Base-by-base conservation (phyloP, 2,888 invertebrate species). In the Toxonevra muliebris region DNA sequence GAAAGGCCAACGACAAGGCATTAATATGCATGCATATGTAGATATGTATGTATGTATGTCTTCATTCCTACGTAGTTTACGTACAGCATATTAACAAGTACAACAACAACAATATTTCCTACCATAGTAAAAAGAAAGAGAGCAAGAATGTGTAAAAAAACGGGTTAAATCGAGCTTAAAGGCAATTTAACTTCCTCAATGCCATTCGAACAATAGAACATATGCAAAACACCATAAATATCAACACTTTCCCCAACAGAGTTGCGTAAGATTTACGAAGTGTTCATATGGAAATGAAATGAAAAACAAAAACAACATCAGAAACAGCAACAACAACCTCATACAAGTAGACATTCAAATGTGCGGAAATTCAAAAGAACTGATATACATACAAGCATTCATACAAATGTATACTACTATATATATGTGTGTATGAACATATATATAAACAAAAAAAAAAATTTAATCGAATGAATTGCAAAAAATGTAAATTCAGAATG, bases 151-250 rank as follows among this genome's bases (percentile, higher is more conserved):
- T 30, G 30, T 30, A 30, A 30, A 30, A n/a, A 30, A 30, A 30
- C 7, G 30, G 30, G 48, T 48, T n/a, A 48, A 48, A 48, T 48
- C 11, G 15, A 48, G 48, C 48, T 48, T 48, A 15, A 48, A 48
- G 15, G 48, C 15, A 48, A 48, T 48, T 48, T 48, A 48, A 8
- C 48, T 8, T 48, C 10, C 48, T 48, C 54, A 54, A 54, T 19
- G 10, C 15, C 53, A 19, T 12, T 17, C 30, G 30, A 19, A 15
- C 15, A 19, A 19, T 17, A n/a, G 58, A 58, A 58, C 58, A 58
- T 58, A 58, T 58, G 58, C 43, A 58, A 58, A 58, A 58, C 58
- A 42, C 58, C 58, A 58, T 58, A 58, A 58, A 58, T 58, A 58
- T 43, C 7, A 58, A 58, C 58, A 43, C 58, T 58, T 58, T 17